A percentile compares a stretch with the other conserved stretches of the same genome.
Evolutionary conservation across 2,113 vertebrate species (phyloP).

Genomic region (Coreoperca whiteheadi): DNA sequence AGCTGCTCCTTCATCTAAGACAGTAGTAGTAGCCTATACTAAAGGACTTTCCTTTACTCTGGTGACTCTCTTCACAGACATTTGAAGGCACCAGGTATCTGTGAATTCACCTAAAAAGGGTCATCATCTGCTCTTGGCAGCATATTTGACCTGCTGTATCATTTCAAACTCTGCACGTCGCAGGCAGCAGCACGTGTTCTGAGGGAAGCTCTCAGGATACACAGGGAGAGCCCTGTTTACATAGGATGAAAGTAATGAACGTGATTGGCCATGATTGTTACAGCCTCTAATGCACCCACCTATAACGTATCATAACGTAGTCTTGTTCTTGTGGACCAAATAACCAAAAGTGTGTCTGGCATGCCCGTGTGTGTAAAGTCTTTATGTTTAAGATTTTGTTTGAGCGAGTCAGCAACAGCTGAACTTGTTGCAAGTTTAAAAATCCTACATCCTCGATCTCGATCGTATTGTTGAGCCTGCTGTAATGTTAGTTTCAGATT

Average conservation of each 20-base stretch:
- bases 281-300: neutral
- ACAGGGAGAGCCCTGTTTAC: neutral
- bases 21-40: too few relatives aligned
- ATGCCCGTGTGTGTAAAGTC: neutral
- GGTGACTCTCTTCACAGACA: too few relatives aligned
- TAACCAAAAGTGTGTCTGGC: neutral
- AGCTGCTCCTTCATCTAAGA: neutral
- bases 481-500: neutral
- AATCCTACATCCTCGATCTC: neutral
- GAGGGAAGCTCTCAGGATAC: neutral
- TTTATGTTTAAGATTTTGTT: too few relatives aligned
- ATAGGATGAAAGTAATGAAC: neutral
- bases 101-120: neutral
- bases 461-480: neutral
- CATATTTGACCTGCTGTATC: neutral
- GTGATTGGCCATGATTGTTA: neutral
- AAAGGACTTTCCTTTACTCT: too few relatives aligned
- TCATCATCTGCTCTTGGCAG: neutral
- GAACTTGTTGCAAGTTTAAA: neutral
- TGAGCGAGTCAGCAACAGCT: too few relatives aligned
- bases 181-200: neutral
- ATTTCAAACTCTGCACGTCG: neutral
- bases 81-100: neutral
- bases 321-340: neutral
- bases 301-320: neutral